Evolutionary conservation across 1,140 invertebrate genomes (phyloP).

Genomic region (Heliconius hermathena): DNA sequence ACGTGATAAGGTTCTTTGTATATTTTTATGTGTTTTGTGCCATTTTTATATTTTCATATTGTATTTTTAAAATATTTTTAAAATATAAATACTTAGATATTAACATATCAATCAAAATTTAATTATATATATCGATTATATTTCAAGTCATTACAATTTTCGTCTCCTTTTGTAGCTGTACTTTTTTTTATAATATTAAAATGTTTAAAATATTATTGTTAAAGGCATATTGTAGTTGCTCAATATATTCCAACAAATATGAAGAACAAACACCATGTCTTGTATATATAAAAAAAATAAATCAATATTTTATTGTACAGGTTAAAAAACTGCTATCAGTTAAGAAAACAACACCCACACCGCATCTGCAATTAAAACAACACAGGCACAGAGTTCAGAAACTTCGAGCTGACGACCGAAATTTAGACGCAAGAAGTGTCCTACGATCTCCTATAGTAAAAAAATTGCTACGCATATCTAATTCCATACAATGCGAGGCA

Average conservation of each 20-base stretch:
- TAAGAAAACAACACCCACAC: conserved; percentile 28
- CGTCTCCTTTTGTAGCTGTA: too few relatives aligned
- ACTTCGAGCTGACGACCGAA: conserved; percentile 24
- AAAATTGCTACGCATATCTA: conserved; percentile 47
- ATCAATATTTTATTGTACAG: background rate
- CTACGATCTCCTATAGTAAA: conserved; percentile 47
- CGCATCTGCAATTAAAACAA: conserved; percentile 14
- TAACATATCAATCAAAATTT: too few relatives aligned
- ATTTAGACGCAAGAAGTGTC: conserved; percentile 16
- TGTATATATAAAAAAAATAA: background rate
- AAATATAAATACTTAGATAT: too few relatives aligned
- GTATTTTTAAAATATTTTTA: too few relatives aligned
- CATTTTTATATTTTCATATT: background rate
- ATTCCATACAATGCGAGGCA: conserved; percentile 46
- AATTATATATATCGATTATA: too few relatives aligned
- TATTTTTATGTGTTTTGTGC: background rate
- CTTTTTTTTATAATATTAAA: too few relatives aligned
- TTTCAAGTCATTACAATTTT: too few relatives aligned
- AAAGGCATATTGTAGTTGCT: too few relatives aligned
- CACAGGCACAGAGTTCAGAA: conserved; percentile 15
- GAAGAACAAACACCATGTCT: too few relatives aligned
- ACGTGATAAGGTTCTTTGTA: background rate
- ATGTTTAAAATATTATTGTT: too few relatives aligned
- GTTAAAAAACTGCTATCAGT: conserved; percentile 1
- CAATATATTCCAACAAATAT: too few relatives aligned